A percentile compares a stretch with the other conserved stretches of the same genome.
Evolutionary conservation across 2,113 vertebrate species (phyloP).

Genomic region (Corvus hawaiiensis): DNA sequence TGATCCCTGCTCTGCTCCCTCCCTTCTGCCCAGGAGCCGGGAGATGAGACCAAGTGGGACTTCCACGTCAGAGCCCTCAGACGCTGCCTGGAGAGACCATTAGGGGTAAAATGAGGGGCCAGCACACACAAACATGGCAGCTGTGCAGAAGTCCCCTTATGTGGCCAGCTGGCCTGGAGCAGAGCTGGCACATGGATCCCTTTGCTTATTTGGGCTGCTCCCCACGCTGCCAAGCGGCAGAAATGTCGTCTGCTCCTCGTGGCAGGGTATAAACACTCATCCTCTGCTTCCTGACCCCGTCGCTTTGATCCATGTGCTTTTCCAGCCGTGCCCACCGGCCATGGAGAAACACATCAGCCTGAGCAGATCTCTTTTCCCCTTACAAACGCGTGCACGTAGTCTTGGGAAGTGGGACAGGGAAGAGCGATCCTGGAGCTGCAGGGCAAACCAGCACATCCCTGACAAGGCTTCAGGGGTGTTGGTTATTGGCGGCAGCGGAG

Average conservation of each 20-base stretch:
- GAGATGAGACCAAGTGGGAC: not conserved
- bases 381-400: not conserved
- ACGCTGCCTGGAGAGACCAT: accelerated
- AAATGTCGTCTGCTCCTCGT: not conserved
- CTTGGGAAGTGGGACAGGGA: not conserved
- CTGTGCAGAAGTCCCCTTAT: not conserved
- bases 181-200: not conserved
- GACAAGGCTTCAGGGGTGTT: accelerated
- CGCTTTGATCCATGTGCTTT: constrained; percentile 46
- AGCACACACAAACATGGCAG: not conserved
- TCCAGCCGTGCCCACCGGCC: constrained; percentile 34
- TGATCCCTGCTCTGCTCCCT: not conserved
- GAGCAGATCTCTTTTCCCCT: constrained; percentile 57
- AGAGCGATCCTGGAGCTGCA: not conserved
- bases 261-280: constrained; percentile 5
- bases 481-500: not conserved
- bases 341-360: constrained; percentile 60
- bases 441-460: not conserved
- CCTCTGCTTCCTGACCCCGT: constrained; percentile 36
- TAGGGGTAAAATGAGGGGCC: not conserved
- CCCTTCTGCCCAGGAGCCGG: not conserved
- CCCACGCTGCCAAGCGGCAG: not conserved
- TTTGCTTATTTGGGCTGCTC: not conserved
- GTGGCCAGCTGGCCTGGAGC: not conserved
- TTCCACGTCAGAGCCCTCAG: accelerated